Base-by-base conservation (phyloP, 2,113 vertebrate genomes). In the Australoheros scitulus region DNA sequence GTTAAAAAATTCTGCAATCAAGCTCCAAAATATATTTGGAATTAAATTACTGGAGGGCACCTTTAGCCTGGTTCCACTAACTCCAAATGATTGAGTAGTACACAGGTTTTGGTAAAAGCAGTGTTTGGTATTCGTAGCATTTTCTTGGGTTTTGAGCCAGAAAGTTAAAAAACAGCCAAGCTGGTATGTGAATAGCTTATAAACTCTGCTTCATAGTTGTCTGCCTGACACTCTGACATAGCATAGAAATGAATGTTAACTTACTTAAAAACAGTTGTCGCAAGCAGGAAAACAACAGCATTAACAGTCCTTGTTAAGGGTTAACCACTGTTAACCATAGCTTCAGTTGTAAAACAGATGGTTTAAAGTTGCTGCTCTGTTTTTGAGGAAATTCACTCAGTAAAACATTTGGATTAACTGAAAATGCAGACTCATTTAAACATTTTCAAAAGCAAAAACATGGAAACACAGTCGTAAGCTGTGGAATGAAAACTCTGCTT, bases 361-460 rank as follows among this genome's bases (percentile, higher is more conserved):
- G 38, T 10, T 38, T 38, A 38, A 38, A 38, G 13, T 65, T 43
- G 43, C 36, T 41, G 36, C n/a, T 65, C 1, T 65, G 63, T 65
- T n/a, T 24, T 24, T 0, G 7, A 43, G 17, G n/a, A 43, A 6
- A 65, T 43, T 24, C 0, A 24, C 1, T 65, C 63, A 43, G 1
- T 10, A 38, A 38, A 2, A 38, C 38, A 38, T 38, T 38, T 38
- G 7, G 38, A 38, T 38, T 38, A 38, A 38, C 38, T 38, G 38
- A 38, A 38, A 38, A 10, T 38, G 38, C 38, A 38, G 1, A 9
- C 38, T 38, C 38, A 38, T 38, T 38, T 38, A 8, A 38, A 38
- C 38, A 38, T 38, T 38, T 38, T 38, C 38, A 38, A 38, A 38
- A 38, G 38, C 1, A 38, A 38, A 38, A 38, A 38, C 38, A 38